A percentile compares a stretch with the other conserved stretches of the same genome.
phyloP scores from a whole-genome alignment of 2,113 vertebrate genomes.

The Pseudorasbora parva region DNA sequence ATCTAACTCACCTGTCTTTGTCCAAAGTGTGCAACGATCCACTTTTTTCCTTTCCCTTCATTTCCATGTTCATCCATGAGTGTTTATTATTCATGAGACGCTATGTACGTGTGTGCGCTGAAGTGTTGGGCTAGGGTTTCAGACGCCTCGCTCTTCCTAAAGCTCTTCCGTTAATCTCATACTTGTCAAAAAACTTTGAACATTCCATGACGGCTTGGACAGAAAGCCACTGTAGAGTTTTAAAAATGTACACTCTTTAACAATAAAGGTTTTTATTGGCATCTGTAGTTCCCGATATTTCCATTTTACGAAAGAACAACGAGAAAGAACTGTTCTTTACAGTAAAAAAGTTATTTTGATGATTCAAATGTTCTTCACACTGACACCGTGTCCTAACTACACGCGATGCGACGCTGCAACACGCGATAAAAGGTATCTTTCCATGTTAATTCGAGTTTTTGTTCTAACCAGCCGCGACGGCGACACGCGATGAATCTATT shows the following conservation, averaged over 20 bases:
- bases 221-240: slow-evolving; percentile 35
- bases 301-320: background rate
- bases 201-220: slow-evolving; percentile 65
- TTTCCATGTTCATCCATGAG: background rate
- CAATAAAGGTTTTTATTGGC: background rate
- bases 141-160: slow-evolving; percentile 50
- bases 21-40: too few relatives aligned
- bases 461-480: too few relatives aligned
- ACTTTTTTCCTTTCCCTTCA: background rate
- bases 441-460: too few relatives aligned
- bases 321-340: background rate
- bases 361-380: background rate
- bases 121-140: background rate
- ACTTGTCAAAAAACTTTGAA: slow-evolving; percentile 66
- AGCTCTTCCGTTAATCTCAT: slow-evolving; percentile 53
- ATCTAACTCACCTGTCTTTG: too few relatives aligned
- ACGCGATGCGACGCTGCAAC: too few relatives aligned
- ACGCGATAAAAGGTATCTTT: too few relatives aligned
- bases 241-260: slow-evolving; percentile 1
- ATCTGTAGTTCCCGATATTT: background rate
- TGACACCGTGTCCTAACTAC: too few relatives aligned
- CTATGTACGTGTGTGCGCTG: background rate
- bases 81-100: background rate
- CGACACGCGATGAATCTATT: too few relatives aligned
- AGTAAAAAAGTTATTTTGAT: background rate